Percentiles rank a stretch among this genome's conserved stretches.
phyloP scores from a whole-genome alignment of 2,797 vertebrate genomes.

The Miichthys miiuy region DNA sequence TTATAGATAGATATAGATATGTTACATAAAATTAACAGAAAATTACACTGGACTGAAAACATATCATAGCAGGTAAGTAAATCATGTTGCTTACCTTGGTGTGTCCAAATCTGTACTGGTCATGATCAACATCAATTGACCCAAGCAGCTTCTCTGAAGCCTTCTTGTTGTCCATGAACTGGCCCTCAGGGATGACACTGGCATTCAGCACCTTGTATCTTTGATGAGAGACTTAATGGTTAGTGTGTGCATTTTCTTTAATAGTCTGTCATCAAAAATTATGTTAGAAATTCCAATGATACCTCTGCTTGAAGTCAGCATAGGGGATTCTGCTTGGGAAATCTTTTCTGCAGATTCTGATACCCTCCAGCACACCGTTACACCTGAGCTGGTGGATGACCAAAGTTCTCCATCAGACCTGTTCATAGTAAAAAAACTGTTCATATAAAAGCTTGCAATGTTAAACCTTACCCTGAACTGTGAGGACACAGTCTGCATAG shows the following conservation, averaged over 20 bases:
- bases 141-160: conserved; percentile 91
- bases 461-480: conserved; percentile 87
- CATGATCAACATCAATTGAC: conserved; percentile 90
- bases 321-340: conserved; percentile 91
- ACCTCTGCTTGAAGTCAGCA: conserved; percentile 89
- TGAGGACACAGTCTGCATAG: conserved; percentile 81
- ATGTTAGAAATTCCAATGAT: rapidly evolving
- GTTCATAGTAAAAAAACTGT: background rate
- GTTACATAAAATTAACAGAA: too few relatives aligned
- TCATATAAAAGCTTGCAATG: too few relatives aligned
- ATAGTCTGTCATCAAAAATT: background rate
- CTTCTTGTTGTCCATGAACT: conserved; percentile 94
- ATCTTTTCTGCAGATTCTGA: conserved; percentile 91
- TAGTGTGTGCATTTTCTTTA: background rate
- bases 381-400: conserved; percentile 91
- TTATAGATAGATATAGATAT: too few relatives aligned
- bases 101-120: conserved; percentile 91
- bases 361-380: conserved; percentile 92
- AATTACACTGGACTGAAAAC: too few relatives aligned
- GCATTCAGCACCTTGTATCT: conserved; percentile 86
- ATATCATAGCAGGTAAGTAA: background rate
- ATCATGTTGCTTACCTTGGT: conserved; percentile 83
- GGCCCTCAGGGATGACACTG: conserved; percentile 91
- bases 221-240: background rate
- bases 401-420: conserved; percentile 83